phyloP scores from a whole-genome alignment of 1,140 invertebrate genomes.

The Lepidotrigona ventralis region DNA sequence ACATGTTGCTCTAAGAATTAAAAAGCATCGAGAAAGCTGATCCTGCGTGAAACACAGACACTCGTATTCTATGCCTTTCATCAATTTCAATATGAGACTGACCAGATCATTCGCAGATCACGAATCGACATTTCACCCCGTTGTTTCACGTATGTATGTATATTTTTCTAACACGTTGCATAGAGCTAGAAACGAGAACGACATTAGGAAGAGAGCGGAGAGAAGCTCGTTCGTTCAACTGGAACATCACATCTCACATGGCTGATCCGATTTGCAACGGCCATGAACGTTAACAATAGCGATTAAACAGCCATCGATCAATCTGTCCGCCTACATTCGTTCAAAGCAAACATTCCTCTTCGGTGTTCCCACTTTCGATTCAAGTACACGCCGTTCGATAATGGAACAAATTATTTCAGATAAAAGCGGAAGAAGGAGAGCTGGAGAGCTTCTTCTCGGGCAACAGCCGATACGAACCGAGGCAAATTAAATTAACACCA shows the following conservation, averaged over 20 bases:
- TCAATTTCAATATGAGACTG: no score
- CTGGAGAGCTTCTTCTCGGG: not conserved
- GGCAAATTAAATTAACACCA: constrained; percentile 27
- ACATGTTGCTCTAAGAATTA: no score
- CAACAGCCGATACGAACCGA: not conserved
- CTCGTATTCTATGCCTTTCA: no score
- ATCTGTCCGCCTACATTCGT: constrained; percentile 64
- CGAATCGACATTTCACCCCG: no score
- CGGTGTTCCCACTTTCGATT: constrained; percentile 43
- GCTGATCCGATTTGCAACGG: constrained; percentile 69
- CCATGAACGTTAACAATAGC: constrained; percentile 66
- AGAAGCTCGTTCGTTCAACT: constrained; percentile 45
- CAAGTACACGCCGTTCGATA: constrained; percentile 23
- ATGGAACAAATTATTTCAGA: constrained; percentile 47
- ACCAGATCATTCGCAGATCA: no score
- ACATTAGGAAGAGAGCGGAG: not conserved
- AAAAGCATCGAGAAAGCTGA: not conserved
- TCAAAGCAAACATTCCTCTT: constrained; percentile 41
- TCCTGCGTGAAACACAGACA: no score
- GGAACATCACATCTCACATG: constrained; percentile 65
- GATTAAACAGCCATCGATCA: constrained; percentile 70
- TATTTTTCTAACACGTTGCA: not conserved
- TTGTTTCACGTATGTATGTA: no score
- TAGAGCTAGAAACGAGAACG: not conserved
- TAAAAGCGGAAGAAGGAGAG: constrained; percentile 14